A percentile compares a stretch with the other conserved stretches of the same genome.
These are phyloP conservation scores for Montipora capitata DNA, from an alignment of 92 coral and sea anemone species.

Conservation along the genomic window DNA sequence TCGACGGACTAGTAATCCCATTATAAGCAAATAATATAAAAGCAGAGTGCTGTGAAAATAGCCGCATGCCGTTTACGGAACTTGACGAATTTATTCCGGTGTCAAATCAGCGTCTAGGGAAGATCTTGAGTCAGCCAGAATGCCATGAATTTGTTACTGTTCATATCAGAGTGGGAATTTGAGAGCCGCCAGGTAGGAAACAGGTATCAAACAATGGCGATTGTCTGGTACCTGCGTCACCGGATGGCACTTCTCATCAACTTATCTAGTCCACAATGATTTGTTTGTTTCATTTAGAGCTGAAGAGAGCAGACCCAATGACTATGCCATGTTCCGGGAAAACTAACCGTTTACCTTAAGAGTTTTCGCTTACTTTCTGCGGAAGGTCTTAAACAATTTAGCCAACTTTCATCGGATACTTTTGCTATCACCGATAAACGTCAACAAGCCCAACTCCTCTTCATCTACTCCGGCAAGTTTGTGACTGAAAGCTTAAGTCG, in stretches of 20 bases:
- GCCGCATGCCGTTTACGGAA: neutral
- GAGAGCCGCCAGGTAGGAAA: constrained; percentile 57
- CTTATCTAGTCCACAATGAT: no score
- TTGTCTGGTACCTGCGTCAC: constrained; percentile 33
- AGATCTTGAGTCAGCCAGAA: neutral
- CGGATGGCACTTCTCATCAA: neutral
- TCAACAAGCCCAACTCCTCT: no score
- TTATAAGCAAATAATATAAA: neutral
- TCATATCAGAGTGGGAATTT: constrained; percentile 9
- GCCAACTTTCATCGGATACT: no score
- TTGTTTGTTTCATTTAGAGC: no score
- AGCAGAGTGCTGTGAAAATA: neutral
- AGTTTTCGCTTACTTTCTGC: no score
- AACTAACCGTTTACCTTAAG: no score
- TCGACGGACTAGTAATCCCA: constrained; percentile 15
- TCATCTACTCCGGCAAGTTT: no score
- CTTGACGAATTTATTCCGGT: neutral
- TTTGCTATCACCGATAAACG: no score
- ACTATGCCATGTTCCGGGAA: no score
- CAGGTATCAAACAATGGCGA: constrained; percentile 23
- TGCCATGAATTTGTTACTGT: neutral
- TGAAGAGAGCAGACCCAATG: no score
- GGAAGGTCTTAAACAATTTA: no score
- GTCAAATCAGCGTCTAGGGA: neutral
- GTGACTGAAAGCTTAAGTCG: no score